Conservation (phyloP, 2,888 invertebrate genomes). For the Cantharis rustica region DNA sequence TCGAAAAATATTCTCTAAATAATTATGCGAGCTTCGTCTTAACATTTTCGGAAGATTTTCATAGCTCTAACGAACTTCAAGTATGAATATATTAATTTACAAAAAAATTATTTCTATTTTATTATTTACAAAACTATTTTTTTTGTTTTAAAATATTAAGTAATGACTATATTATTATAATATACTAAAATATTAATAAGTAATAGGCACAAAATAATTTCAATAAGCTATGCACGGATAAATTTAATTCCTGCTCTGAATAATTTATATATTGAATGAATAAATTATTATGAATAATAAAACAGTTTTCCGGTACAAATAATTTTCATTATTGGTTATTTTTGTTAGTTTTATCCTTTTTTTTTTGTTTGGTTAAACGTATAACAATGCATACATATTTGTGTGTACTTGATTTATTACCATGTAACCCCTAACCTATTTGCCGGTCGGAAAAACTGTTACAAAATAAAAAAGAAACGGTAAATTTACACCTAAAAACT, state of each 20-base stretch:
- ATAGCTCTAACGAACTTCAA: no score
- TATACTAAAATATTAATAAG: not conserved
- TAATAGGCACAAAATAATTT: not conserved
- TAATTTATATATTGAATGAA: not conserved
- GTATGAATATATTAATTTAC: no score
- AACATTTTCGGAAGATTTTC: no score
- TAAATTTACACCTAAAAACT: not conserved
- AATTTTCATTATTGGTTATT: not conserved
- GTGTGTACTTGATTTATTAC: not conserved
- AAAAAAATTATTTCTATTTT: no score
- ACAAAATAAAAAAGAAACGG: not conserved
- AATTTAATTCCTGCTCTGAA: not conserved
- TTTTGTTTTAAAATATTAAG: no score
- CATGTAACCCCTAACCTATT: not conserved
- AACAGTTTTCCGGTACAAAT: not conserved
- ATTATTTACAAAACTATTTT: no score
- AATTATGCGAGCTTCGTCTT: no score
- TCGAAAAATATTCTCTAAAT: no score
- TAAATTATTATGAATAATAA: not conserved
- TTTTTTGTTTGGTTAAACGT: not conserved
- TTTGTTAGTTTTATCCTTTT: not conserved
- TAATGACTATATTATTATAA: not conserved
- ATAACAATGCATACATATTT: not conserved
- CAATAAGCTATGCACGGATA: not conserved
- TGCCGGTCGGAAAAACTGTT: not conserved